These are phyloP conservation scores for Archivesica marissinica DNA, from an alignment of 1,140 invertebrate genomes.

Conservation along the genomic window DNA sequence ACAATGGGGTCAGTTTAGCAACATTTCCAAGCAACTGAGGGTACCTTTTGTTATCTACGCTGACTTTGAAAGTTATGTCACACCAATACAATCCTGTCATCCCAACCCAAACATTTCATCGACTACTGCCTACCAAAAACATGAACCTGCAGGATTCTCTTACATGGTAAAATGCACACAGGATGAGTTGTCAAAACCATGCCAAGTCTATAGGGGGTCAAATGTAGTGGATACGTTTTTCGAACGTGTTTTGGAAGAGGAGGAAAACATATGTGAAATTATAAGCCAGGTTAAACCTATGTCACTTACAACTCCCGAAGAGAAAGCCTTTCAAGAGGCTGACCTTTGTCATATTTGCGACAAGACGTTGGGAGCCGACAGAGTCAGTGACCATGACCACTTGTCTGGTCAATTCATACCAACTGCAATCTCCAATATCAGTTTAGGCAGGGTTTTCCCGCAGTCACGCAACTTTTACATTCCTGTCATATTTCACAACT, in stretches of 20 bases:
- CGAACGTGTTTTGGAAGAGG: not conserved
- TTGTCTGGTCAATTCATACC: not conserved
- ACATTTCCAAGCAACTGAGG: slow-evolving; percentile 19
- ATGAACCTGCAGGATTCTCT: not conserved
- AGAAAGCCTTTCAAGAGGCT: not conserved
- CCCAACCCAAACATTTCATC: not conserved
- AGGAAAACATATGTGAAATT: not conserved
- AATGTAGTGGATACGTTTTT: not conserved
- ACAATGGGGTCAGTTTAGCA: slow-evolving; percentile 23
- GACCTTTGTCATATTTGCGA: not conserved
- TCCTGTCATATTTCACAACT: slow-evolving; percentile 83
- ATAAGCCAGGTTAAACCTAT: not conserved
- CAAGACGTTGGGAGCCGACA: not conserved
- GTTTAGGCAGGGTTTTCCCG: not conserved
- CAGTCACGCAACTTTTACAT: slow-evolving; percentile 54
- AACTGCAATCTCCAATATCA: not conserved
- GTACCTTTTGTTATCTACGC: slow-evolving; percentile 61
- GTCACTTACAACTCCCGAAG: not conserved
- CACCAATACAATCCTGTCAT: not conserved
- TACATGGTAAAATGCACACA: not conserved
- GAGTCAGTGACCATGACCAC: not conserved
- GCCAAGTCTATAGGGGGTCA: not conserved
- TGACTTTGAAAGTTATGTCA: slow-evolving; percentile 45
- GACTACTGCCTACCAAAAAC: not conserved
- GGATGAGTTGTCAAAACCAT: not conserved